Percentiles rank a stretch among this genome's conserved stretches.
phyloP scores from a whole-genome alignment of 2,797 vertebrate genomes.

The Perodicticus potto region DNA sequence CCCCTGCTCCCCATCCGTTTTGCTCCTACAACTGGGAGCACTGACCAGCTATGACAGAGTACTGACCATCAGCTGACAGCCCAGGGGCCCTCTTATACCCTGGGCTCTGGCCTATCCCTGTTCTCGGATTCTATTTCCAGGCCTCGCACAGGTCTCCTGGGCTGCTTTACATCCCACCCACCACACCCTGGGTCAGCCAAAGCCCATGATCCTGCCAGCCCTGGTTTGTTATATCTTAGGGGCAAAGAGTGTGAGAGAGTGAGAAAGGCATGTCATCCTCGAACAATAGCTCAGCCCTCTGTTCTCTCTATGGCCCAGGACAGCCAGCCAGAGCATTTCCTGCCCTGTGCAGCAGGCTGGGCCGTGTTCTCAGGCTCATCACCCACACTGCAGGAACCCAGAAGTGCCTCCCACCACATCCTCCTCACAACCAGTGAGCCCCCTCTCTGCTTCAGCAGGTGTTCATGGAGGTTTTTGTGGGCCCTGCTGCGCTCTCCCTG shows the following conservation, averaged over 20 bases:
- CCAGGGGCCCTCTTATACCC: background rate
- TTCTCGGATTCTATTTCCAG: background rate
- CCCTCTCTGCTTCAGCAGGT: background rate
- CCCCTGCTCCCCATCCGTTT: background rate
- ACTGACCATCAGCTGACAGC: background rate
- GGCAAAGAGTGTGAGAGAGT: background rate
- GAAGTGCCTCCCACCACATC: conserved; percentile 72
- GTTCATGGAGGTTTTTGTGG: background rate
- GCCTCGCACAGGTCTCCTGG: background rate
- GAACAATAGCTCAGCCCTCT: background rate
- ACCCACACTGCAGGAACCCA: conserved; percentile 8
- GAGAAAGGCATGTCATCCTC: background rate
- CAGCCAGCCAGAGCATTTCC: conserved; percentile 32
- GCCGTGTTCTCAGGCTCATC: background rate
- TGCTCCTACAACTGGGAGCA: too few species aligned
- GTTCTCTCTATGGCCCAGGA: background rate
- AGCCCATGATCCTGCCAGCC: background rate
- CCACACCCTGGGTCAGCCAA: background rate
- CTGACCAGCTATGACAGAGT: background rate
- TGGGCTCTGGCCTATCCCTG: background rate
- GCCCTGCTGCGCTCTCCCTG: background rate
- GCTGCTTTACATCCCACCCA: background rate
- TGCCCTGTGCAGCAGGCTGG: background rate
- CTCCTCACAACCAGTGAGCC: conserved; percentile 19
- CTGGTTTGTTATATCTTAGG: background rate